Percentiles rank a stretch among this genome's conserved stretches.
Conservation (phyloP, 1,140 invertebrate species). For the Scaptomyza montana region DNA sequence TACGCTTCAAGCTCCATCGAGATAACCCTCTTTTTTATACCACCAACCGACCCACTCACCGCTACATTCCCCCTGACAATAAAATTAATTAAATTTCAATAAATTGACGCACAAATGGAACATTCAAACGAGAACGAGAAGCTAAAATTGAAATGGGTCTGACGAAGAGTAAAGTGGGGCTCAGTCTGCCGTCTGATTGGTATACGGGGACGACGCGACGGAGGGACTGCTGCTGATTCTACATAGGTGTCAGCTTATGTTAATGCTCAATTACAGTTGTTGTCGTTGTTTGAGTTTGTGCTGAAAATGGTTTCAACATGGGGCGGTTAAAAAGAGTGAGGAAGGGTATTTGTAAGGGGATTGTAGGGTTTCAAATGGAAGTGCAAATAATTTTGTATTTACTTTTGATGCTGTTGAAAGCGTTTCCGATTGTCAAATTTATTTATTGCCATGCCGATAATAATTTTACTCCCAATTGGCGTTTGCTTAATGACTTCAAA, state of each 20-base stretch:
- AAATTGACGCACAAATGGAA: slow-evolving; percentile 70
- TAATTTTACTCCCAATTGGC: slow-evolving; percentile 16
- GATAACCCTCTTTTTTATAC: too few species aligned
- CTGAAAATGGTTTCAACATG: slow-evolving; percentile 61
- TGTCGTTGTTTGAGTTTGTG: slow-evolving; percentile 71
- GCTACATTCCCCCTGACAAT: slow-evolving; percentile 43
- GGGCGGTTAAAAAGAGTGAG: slow-evolving; percentile 15
- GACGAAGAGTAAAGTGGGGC: too few species aligned
- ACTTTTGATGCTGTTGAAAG: slow-evolving; percentile 23
- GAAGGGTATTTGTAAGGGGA: background rate
- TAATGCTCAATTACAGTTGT: slow-evolving; percentile 81
- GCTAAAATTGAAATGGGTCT: slow-evolving; percentile 21
- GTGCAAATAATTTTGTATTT: slow-evolving; percentile 33
- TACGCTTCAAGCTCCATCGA: slow-evolving; percentile 50
- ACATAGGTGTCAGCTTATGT: slow-evolving; percentile 64
- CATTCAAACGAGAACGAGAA: slow-evolving; percentile 42
- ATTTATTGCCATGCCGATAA: slow-evolving; percentile 15
- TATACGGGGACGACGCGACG: background rate
- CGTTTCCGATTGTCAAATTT: slow-evolving; percentile 32
- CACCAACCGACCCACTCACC: background rate
- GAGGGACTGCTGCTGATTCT: background rate
- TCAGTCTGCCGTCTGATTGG: slow-evolving; percentile 32
- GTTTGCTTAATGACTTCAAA: slow-evolving; percentile 3
- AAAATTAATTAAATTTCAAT: slow-evolving; percentile 82
- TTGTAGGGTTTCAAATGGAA: background rate